Conservation (phyloP, 53 echinoderm and acorn worm species). For the Apostichopus leukothele region DNA sequence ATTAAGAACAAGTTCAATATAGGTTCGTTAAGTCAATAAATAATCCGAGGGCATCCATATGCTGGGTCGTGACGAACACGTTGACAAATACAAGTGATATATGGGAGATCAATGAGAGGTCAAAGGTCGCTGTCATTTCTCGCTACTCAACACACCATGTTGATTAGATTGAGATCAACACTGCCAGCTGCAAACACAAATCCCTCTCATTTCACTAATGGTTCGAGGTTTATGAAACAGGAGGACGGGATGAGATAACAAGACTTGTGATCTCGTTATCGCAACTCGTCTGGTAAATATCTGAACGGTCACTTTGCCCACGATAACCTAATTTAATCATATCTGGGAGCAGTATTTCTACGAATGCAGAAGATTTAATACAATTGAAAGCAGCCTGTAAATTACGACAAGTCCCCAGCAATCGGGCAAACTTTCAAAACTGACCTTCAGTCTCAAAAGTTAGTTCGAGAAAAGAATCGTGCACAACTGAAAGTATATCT, state of each 20-base stretch:
- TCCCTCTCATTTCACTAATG: conserved; percentile 40
- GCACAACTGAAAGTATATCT: too few species aligned
- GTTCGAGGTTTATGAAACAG: background rate
- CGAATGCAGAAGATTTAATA: background rate
- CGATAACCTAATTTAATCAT: conserved; percentile 6
- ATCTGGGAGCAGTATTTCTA: background rate
- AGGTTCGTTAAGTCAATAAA: too few species aligned
- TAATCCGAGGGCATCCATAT: too few species aligned
- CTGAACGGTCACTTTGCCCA: background rate
- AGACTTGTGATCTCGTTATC: conserved; percentile 27
- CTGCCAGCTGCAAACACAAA: conserved; percentile 10
- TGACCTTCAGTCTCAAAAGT: background rate
- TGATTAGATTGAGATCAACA: background rate
- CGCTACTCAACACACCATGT: too few species aligned
- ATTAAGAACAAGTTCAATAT: too few species aligned
- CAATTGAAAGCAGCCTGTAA: background rate
- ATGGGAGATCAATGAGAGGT: background rate
- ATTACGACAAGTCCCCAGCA: background rate
- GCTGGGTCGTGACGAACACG: too few species aligned
- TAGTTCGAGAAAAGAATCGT: too few species aligned
- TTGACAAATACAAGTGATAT: background rate
- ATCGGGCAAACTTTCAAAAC: background rate
- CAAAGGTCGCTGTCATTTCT: background rate
- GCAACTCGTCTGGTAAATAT: conserved; percentile 2
- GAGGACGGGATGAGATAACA: background rate